Percentiles rank a stretch among this genome's conserved stretches.
phyloP scores from a whole-genome alignment of 1,140 invertebrate genomes.

The Watersipora subatra region DNA sequence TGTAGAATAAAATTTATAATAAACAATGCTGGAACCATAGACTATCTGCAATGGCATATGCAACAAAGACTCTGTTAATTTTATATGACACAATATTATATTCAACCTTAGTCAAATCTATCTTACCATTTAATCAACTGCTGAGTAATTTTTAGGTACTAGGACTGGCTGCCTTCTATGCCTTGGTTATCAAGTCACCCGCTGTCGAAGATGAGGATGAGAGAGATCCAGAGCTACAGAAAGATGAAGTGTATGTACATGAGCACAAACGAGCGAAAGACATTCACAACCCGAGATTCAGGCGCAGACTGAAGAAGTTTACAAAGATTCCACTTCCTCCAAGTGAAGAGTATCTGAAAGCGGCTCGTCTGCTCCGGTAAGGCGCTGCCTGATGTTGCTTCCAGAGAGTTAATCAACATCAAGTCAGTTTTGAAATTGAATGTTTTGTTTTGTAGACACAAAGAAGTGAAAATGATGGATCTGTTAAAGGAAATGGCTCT shows the following conservation, averaged over 20 bases:
- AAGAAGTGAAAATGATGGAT: conserved; percentile 42
- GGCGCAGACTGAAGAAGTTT: neutral
- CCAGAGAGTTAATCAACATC: too few species aligned
- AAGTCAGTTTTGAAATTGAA: too few species aligned
- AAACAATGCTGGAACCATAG: too few species aligned
- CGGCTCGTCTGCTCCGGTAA: neutral
- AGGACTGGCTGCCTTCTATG: conserved; percentile 42
- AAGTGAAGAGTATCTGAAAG: neutral
- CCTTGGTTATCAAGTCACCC: conserved; percentile 42
- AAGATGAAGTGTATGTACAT: neutral
- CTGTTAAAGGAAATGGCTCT: conserved; percentile 41
- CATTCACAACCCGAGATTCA: neutral
- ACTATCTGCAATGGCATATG: neutral
- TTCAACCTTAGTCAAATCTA: neutral
- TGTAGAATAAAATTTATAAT: too few species aligned
- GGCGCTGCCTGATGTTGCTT: neutral
- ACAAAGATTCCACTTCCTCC: neutral
- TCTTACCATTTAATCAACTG: neutral
- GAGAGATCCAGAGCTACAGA: neutral
- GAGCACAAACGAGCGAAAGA: neutral
- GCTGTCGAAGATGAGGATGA: conserved; percentile 39
- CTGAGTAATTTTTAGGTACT: conserved; percentile 44
- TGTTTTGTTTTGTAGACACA: conserved; percentile 23
- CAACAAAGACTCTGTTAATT: neutral
- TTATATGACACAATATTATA: neutral